phyloP scores from a whole-genome alignment of 2,888 invertebrate genomes.

The Agriopis marginaria region DNA sequence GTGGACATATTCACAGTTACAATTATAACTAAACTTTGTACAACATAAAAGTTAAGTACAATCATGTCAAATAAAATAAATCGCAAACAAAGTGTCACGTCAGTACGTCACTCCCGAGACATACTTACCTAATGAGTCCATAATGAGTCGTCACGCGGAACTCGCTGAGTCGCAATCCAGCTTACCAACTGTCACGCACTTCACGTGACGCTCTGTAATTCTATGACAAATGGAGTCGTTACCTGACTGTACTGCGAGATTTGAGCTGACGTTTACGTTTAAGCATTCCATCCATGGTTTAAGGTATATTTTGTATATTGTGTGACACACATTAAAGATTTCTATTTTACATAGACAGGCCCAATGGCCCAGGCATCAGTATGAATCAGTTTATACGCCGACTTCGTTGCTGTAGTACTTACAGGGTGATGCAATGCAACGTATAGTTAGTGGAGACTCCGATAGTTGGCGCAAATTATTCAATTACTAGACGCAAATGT shows the following conservation, averaged over 20 bases:
- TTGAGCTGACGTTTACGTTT: slow-evolving; percentile 1
- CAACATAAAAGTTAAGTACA: background rate
- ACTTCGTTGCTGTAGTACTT: too few relatives aligned
- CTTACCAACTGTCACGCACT: slow-evolving; percentile 25
- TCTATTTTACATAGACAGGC: too few relatives aligned
- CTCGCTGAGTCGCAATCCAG: background rate
- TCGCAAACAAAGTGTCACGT: slow-evolving; percentile 5
- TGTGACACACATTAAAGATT: background rate
- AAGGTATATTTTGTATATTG: background rate
- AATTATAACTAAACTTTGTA: background rate
- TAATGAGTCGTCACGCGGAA: slow-evolving; percentile 18
- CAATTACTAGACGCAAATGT: too few relatives aligned
- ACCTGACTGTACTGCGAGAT: slow-evolving; percentile 13
- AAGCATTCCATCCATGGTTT: too few relatives aligned
- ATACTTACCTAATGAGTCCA: background rate
- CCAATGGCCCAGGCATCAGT: too few relatives aligned
- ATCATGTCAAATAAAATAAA: slow-evolving; percentile 1
- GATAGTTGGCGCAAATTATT: too few relatives aligned
- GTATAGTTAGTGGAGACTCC: too few relatives aligned
- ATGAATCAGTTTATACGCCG: too few relatives aligned
- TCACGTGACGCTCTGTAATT: slow-evolving; percentile 17
- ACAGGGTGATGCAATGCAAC: too few relatives aligned
- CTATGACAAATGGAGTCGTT: slow-evolving; percentile 28
- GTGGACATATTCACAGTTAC: too few relatives aligned
- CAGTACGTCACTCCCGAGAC: slow-evolving; percentile 6